These are phyloP conservation scores for Eupleurogrammus muticus DNA, from an alignment of 2,797 vertebrate species.

Conservation along the genomic window DNA sequence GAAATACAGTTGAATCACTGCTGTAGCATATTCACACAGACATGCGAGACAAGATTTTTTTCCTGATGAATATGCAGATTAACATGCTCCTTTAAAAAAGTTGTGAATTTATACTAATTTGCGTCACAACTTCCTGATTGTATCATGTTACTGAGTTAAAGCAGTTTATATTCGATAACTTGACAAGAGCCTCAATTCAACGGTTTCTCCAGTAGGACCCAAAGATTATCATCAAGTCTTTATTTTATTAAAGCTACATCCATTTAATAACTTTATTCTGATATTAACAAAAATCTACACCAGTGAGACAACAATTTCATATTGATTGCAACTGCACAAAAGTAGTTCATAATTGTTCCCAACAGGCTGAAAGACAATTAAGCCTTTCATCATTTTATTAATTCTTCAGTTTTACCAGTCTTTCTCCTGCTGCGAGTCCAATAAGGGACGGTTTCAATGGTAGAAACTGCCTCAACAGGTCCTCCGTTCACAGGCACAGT, in stretches of 20 bases:
- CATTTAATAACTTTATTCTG: not conserved
- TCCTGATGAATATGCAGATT: not conserved
- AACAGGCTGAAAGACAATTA: not conserved
- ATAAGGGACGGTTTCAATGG: constrained; percentile 92
- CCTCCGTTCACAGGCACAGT: constrained; percentile 91
- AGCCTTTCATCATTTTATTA: not conserved
- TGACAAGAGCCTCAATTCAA: not conserved
- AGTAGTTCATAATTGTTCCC: not conserved
- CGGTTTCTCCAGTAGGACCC: not conserved
- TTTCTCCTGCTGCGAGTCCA: constrained; percentile 89
- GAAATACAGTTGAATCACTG: not conserved
- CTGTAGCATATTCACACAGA: not conserved
- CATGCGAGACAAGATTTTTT: not conserved
- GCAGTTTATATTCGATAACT: not conserved
- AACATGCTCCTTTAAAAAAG: not conserved
- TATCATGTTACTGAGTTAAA: not conserved
- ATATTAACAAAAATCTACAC: not conserved
- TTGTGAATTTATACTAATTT: not conserved
- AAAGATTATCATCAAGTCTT: not conserved
- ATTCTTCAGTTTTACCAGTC: constrained; percentile 81
- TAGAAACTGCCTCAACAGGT: constrained; percentile 93
- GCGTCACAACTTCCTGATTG: too few relatives aligned
- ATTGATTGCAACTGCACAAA: not conserved
- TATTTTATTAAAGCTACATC: not conserved
- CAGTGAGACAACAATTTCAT: not conserved